A percentile compares a stretch with the other conserved stretches of the same genome.
These are phyloP conservation scores for Tragelaphus scriptus DNA, from an alignment of 2,113 vertebrate species.

Conservation along the genomic window DNA sequence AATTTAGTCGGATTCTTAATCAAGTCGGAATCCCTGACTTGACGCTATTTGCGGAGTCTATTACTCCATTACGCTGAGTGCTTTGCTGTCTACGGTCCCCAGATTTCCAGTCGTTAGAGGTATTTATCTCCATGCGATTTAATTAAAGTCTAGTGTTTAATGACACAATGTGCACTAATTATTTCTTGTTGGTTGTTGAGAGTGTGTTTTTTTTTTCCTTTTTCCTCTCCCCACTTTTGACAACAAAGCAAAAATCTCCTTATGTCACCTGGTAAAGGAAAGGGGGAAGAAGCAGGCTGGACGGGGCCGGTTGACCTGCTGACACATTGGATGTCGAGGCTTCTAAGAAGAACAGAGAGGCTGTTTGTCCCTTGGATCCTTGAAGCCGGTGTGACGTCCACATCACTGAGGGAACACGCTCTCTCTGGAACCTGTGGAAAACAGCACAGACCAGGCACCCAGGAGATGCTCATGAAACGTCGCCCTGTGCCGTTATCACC, in stretches of 20 bases:
- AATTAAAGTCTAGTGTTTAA: slow-evolving; percentile 85
- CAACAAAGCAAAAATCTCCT: slow-evolving; percentile 69
- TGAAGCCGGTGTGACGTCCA: fast-evolving
- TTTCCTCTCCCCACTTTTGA: not conserved
- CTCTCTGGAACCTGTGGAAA: not conserved
- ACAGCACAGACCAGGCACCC: fast-evolving
- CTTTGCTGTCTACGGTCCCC: slow-evolving; percentile 53
- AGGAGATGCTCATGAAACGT: fast-evolving
- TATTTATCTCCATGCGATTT: slow-evolving; percentile 80
- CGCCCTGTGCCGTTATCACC: fast-evolving
- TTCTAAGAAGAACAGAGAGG: not conserved
- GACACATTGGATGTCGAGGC: not conserved
- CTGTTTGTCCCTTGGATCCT: not conserved
- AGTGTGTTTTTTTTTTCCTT: not conserved
- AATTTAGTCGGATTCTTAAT: slow-evolving; percentile 65
- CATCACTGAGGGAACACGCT: fast-evolving
- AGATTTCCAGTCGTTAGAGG: slow-evolving; percentile 70
- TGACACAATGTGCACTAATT: slow-evolving; percentile 81
- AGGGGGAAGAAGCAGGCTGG: not conserved
- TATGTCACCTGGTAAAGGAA: not conserved
- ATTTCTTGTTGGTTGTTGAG: slow-evolving; percentile 78
- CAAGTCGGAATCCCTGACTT: slow-evolving; percentile 57
- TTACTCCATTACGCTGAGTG: slow-evolving; percentile 68
- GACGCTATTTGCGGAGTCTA: slow-evolving; percentile 52
- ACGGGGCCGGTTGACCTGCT: not conserved